Evolutionary conservation across 2,888 invertebrate genomes (phyloP).

Genomic region (Sarcophaga rosellei): DNA sequence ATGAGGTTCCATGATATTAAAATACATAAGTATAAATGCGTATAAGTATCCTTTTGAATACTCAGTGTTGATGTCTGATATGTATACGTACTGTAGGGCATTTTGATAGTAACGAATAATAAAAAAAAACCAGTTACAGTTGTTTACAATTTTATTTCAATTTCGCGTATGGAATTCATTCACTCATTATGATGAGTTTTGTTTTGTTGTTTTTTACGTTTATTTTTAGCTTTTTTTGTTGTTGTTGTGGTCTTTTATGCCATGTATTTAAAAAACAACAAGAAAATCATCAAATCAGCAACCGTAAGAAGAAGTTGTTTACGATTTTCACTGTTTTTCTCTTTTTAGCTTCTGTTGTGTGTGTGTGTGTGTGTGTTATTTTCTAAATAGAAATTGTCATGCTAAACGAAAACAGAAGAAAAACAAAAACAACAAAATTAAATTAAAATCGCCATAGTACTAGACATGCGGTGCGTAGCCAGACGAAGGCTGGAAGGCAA

Average conservation of each 20-base stretch:
- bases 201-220: background rate
- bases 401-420: constrained; percentile 19
- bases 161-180: constrained; percentile 44
- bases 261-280: too few species aligned
- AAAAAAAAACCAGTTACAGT: constrained; percentile 53
- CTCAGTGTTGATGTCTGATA: too few species aligned
- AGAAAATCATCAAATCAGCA: too few species aligned
- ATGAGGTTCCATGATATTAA: too few species aligned
- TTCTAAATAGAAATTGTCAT: constrained; percentile 24
- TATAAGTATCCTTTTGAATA: too few species aligned
- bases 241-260: too few species aligned
- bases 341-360: background rate
- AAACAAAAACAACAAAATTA: background rate
- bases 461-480: too few species aligned
- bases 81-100: constrained; percentile 14
- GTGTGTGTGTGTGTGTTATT: too few species aligned
- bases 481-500: too few species aligned
- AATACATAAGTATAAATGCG: too few species aligned
- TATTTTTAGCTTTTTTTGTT: too few species aligned
- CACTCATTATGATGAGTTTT: constrained; percentile 19
- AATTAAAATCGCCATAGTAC: background rate
- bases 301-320: constrained; percentile 38
- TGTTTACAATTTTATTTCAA: constrained; percentile 37
- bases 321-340: constrained; percentile 57
- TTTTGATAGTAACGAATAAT: background rate